Base-by-base conservation (phyloP, 2,888 invertebrate genomes). In the Encarsia formosa region DNA sequence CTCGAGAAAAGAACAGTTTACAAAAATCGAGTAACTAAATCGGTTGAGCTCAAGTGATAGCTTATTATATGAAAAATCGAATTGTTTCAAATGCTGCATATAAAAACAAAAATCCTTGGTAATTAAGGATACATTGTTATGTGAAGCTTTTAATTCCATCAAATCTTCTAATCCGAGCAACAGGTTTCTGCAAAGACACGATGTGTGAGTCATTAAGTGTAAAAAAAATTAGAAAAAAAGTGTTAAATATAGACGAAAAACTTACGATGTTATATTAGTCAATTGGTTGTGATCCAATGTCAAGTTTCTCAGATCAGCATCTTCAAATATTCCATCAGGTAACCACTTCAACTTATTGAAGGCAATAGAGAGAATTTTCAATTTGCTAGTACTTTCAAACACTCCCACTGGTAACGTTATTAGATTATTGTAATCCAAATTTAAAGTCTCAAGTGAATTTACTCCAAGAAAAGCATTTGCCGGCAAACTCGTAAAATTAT, bases 361-460 rank as follows among this genome's bases (percentile, higher is more conserved):
- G 35, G 82, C 79, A 43, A 91, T 73, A 65, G 82, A 78, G 8
- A 91, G 71, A 16, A 68, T 76, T 61, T 78, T 76, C 57, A 91
- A 69, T 60, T 80, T 78, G 47, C 76, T 77, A 60, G 84, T 77
- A 70, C 81, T 79, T 26, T 77, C 74, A 68, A 87, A 86, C 54
- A 84, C 73, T 58, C 79, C 81, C 5, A 78, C 76, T 31, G 81
- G 79, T 4, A 53, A 16, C 3, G 11, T 13, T 5, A 11, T 35
- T 9, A 61, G n/a, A 6, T 45, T 46, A 69, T 88, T 89, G 13
- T 78, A 75, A 61, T 83, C 82, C 48, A 91, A 69, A 73, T 88
- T 87, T 56, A 91, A 75, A 58, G 80, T 4, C 5, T 13, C 23
- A 6, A 50, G 24, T 2, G 20, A 16, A 8, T 20, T 16, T 1